Evolutionary conservation across 2,113 vertebrate species (phyloP), one percentile per base, ranked within the genome.

Genomic region (Xiphophorus hellerii): DNA sequence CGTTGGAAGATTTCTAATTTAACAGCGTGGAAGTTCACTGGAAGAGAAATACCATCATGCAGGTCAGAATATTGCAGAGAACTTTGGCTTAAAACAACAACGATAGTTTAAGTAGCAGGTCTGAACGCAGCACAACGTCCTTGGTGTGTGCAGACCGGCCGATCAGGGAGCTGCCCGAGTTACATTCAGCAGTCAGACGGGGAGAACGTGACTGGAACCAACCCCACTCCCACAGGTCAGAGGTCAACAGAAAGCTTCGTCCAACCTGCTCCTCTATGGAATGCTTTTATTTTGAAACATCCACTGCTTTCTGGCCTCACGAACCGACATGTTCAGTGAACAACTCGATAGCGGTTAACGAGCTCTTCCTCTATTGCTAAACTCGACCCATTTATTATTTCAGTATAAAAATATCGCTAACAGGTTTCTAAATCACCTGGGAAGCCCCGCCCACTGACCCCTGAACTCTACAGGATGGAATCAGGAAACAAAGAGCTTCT

Each of bases 1-100:
- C 63, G 74, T 82, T 84, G 87, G 89, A 89, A 90, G 83, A 85
- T 72, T 68, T 73, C 17, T 79, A 67, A 81, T 74, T 33, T 39
- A 76, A 84, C 54, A 78, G 84, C 78, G 80, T 86, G 78, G 66
- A 71, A 62, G 76, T 85, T 75, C 82, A 81, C 77, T 89, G 81
- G 87, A 89, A 88, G 77, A 77, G 28, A 28, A 1, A 72, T 85
- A 70, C 72, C 77, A 89, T 87, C 87, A 91, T 91, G 87, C 90
- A 88, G 72, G 81, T 72, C 80, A 75, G 71, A 74, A 85, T 83
- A 84, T 90, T 88, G 82, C 90, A 82, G 77, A 81, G 70, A 81
- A 84, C 85, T 90, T 89, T 91, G 90, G 86, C 83, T 68, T 70
- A 44, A 83, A 37, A 39, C 48, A 65, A 69, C 30, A 54, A 29